A percentile compares a stretch with the other conserved stretches of the same genome.
phyloP scores from a whole-genome alignment of 1,140 invertebrate species.

The Uloborus diversus region DNA sequence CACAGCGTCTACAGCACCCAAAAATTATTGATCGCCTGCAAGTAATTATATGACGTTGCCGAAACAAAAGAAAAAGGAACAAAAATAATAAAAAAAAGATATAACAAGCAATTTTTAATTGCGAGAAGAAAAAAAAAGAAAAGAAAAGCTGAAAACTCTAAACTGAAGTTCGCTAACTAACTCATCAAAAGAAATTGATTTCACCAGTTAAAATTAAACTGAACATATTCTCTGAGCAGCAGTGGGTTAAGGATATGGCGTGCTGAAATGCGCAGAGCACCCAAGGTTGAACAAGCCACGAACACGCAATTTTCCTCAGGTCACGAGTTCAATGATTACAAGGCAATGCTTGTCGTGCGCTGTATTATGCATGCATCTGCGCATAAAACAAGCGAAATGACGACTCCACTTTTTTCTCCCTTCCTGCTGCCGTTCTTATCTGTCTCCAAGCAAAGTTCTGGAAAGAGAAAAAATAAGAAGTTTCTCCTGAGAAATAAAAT shows the following conservation, averaged over 20 bases:
- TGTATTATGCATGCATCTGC: neutral
- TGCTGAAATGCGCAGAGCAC: slow-evolving; percentile 1
- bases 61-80: neutral
- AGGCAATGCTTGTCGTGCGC: neutral
- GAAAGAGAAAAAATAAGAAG: neutral
- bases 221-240: neutral
- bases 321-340: slow-evolving; percentile 30
- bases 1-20: too few relatives aligned
- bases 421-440: neutral
- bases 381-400: neutral
- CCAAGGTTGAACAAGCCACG: slow-evolving; percentile 30
- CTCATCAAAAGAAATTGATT: too few relatives aligned
- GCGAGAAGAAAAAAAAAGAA: neutral
- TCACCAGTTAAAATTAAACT: slow-evolving; percentile 3
- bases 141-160: too few relatives aligned
- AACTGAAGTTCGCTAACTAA: too few relatives aligned
- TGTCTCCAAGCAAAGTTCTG: neutral
- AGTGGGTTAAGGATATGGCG: slow-evolving; percentile 10
- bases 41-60: too few relatives aligned
- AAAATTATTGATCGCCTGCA: too few relatives aligned
- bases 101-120: neutral
- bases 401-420: neutral
- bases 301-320: neutral
- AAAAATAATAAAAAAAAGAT: neutral
- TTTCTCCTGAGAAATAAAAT: neutral